Evolutionary conservation across 2,888 invertebrate genomes (phyloP), one percentile per base, ranked within the genome.

Genomic region (Tortricodes alternella): DNA sequence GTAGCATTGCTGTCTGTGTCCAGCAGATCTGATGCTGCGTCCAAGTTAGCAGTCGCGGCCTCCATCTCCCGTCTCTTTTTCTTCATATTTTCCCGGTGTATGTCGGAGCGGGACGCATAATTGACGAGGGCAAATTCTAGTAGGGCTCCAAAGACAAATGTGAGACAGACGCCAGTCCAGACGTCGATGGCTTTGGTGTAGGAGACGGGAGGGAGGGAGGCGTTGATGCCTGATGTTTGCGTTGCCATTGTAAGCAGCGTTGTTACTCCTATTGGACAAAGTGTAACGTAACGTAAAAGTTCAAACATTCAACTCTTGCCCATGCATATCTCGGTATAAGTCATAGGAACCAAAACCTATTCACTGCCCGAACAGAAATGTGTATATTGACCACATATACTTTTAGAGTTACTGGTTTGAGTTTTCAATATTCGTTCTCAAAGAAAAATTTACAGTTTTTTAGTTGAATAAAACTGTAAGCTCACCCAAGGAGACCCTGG

Each of bases 101-200:
- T 96, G 90, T 98, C 98, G 70, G 97, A 98, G 72, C 99, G 94
- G 44, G 89, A 89, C 58, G 98, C 97, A 85, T 99, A 99, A 92
- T 99, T 99, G 71, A 99, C 99, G 62, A 99, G 93, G 49, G 99
- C 99, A 80, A 99, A 99, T 92, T 99, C 99, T 59, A 99, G 93
- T 66, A 99, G 91, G 18, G 99, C 99, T 41, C 98, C 98, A 83
- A 99, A 99, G 48, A 99, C 99, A 88, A 99, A 99, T 46, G 99
- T 99, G 69, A 99, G 92, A 85, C 99, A 99, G 50, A 98, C 97
- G 60, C 98, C 98, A 63, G 98, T 98, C 98, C 98, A 98, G 48
- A 99, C 97, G 87, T 98, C 98, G 74, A 98, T 98, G 66, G 98
- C 98, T 90, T 99, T 99, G 51, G 99, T 99, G 92, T 99, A 99